These are phyloP conservation scores for Timema cristinae DNA, from an alignment of 2,888 invertebrate genomes.

Conservation along the genomic window DNA sequence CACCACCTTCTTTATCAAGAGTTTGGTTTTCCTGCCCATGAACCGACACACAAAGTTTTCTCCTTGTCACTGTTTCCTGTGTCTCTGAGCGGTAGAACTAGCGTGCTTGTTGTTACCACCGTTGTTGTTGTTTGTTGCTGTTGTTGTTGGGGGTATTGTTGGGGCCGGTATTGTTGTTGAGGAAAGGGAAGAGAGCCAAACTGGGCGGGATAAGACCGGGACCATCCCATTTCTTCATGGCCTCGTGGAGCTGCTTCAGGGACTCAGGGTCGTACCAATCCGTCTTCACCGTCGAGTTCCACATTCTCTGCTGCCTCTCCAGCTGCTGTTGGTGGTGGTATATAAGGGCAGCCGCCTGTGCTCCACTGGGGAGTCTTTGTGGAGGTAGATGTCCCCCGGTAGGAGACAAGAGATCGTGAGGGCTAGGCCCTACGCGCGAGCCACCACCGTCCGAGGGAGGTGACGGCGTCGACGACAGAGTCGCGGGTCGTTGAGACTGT, in stretches of 20 bases:
- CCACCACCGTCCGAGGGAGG: constrained; percentile 12
- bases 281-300: neutral
- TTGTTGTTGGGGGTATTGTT: neutral
- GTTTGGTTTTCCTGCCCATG: too few relatives aligned
- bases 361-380: neutral
- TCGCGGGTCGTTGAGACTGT: constrained; percentile 15
- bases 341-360: constrained; percentile 15
- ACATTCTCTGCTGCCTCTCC: constrained; percentile 24
- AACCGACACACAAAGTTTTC: too few relatives aligned
- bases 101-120: neutral
- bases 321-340: constrained; percentile 25
- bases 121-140: constrained; percentile 16
- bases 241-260: constrained; percentile 20
- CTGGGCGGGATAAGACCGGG: neutral
- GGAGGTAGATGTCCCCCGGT: too few relatives aligned
- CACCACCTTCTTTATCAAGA: too few relatives aligned
- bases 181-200: constrained; percentile 6
- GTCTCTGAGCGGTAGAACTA: too few relatives aligned
- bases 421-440: neutral
- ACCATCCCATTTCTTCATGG: constrained; percentile 21
- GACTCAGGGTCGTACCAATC: constrained; percentile 14
- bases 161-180: neutral
- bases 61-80: too few relatives aligned
- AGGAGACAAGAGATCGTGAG: neutral
- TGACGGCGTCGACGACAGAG: constrained; percentile 15